Conservation (phyloP, 2,888 invertebrate genomes). For the Drosophila infuscata region DNA sequence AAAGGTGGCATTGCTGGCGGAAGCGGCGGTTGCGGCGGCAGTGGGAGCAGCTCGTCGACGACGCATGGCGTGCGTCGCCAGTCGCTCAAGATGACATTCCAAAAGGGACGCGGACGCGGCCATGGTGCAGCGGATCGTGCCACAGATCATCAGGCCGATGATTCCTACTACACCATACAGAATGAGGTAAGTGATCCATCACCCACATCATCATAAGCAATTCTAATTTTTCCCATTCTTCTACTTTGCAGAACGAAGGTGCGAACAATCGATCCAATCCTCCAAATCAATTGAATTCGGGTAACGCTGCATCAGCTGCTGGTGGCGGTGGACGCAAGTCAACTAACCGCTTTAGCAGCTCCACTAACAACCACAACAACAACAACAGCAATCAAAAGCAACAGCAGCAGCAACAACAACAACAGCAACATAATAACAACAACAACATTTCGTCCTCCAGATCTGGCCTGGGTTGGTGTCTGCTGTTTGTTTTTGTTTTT, state of each 20-base stretch:
- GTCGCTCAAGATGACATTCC: conserved; percentile 92
- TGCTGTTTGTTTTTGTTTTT: conserved; percentile 27
- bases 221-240: conserved; percentile 57
- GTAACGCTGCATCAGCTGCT: conserved; percentile 32
- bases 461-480: conserved; percentile 84
- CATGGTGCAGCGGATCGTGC: conserved; percentile 84
- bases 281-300: conserved; percentile 47
- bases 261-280: conserved; percentile 57
- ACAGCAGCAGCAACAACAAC: conserved; percentile 32
- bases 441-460: conserved; percentile 26
- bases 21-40: conserved; percentile 41
- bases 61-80: conserved; percentile 85
- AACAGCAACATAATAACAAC: conserved; percentile 32
- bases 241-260: conserved; percentile 86
- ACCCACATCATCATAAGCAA: neutral
- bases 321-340: conserved; percentile 87
- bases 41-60: conserved; percentile 35
- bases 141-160: conserved; percentile 82
- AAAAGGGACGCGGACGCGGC: conserved; percentile 88
- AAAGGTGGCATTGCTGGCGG: conserved; percentile 16
- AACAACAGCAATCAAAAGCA: conserved; percentile 38
- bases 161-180: conserved; percentile 89
- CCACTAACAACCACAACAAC: conserved; percentile 85
- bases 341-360: conserved; percentile 89
- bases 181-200: conserved; percentile 86